These are phyloP conservation scores for Oikopleura albicans DNA, from an alignment of 23 tunicate genomes.

Conservation along the genomic window DNA sequence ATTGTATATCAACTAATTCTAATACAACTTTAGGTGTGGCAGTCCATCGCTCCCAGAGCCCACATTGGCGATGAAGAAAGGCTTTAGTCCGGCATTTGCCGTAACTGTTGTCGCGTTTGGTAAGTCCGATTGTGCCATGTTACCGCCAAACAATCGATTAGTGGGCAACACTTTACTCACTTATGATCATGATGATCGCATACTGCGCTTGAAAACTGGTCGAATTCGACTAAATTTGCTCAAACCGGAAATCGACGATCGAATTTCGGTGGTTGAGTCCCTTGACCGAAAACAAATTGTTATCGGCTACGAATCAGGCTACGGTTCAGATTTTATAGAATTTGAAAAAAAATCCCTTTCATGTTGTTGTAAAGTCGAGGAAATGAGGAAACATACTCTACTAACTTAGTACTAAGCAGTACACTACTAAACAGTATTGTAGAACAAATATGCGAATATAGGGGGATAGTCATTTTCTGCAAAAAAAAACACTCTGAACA, in stretches of 20 bases:
- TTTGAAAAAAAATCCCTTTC: too few relatives aligned
- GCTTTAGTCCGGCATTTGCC: constrained; percentile 20
- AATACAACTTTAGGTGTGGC: too few relatives aligned
- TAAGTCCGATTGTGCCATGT: constrained; percentile 4
- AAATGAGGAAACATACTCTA: too few relatives aligned
- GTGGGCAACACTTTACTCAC: constrained; percentile 63
- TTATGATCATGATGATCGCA: constrained; percentile 58
- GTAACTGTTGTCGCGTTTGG: not conserved
- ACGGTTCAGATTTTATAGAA: too few relatives aligned
- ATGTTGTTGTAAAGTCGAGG: too few relatives aligned
- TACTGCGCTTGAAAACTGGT: not conserved
- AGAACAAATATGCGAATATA: too few relatives aligned
- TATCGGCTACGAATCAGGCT: not conserved
- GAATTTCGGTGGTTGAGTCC: not conserved
- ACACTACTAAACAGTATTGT: too few relatives aligned
- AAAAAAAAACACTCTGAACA: too few relatives aligned
- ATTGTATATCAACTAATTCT: too few relatives aligned
- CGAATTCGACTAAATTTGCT: not conserved
- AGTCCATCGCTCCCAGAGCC: constrained; percentile 40
- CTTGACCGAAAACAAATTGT: not conserved
- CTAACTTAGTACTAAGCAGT: too few relatives aligned
- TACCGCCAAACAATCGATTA: constrained; percentile 21
- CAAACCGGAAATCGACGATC: not conserved
- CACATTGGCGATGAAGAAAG: constrained; percentile 23
- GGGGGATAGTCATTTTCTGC: too few relatives aligned